Evolutionary conservation across 2,888 invertebrate genomes (phyloP).

Genomic region (Eupithecia exiguata): DNA sequence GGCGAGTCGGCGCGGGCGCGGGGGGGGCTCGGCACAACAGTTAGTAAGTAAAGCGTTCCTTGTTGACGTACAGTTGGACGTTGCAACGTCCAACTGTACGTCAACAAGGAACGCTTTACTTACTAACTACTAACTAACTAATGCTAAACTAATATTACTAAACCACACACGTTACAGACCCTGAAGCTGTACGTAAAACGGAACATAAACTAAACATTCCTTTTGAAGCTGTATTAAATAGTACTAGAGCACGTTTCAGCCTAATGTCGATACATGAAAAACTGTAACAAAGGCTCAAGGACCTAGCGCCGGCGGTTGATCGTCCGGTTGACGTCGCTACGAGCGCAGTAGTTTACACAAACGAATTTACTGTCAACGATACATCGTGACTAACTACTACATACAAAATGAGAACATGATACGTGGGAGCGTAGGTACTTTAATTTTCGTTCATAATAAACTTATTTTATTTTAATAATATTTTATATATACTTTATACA

Average conservation of each 20-base stretch:
- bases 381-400: conserved; percentile 17
- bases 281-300: conserved; percentile 26
- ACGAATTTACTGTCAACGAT: not conserved
- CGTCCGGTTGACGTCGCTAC: conserved; percentile 36
- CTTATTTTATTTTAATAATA: no score
- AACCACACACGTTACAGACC: not conserved
- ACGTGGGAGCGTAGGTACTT: conserved; percentile 33
- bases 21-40: no score
- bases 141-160: no score
- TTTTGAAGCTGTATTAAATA: conserved; percentile 16
- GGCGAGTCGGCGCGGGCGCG: no score
- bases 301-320: conserved; percentile 33
- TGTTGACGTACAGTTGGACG: no score
- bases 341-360: conserved; percentile 33
- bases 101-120: not conserved
- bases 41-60: no score
- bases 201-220: not conserved
- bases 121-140: not conserved
- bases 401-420: conserved; percentile 34
- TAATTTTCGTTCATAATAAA: conserved; percentile 37
- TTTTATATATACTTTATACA: no score
- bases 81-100: not conserved
- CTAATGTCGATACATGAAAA: conserved; percentile 19
- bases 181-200: conserved; percentile 16
- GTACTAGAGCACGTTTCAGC: conserved; percentile 26